Evolutionary conservation across 2,113 vertebrate genomes (phyloP).

Genomic region (Platanista minor): DNA sequence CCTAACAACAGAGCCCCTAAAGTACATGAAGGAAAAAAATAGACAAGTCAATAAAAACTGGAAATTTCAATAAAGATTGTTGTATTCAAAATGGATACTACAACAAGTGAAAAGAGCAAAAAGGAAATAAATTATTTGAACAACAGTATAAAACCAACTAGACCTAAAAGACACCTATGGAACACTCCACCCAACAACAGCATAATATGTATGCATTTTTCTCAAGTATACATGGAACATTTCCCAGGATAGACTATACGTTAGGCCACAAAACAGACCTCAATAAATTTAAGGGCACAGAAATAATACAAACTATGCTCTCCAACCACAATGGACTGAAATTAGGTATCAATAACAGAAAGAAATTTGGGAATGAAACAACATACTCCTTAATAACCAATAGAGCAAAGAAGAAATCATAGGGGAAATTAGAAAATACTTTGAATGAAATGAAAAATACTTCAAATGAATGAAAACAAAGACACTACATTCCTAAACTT

Average conservation of each 20-base stretch:
- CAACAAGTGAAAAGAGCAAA: not conserved
- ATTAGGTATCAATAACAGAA: not conserved
- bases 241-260: not conserved
- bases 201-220: not conserved
- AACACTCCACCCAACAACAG: not conserved
- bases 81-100: not conserved
- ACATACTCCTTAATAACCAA: not conserved
- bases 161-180: not conserved
- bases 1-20: not conserved
- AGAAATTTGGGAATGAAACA: not conserved
- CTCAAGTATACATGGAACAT: not conserved
- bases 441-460: not conserved
- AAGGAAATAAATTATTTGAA: not conserved
- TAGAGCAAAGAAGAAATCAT: not conserved
- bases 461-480: not conserved
- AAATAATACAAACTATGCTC: not conserved
- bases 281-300: not conserved
- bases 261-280: not conserved
- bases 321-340: not conserved
- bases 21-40: not conserved
- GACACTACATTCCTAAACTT: not conserved
- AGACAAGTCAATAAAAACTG: not conserved
- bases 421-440: not conserved
- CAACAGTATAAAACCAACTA: not conserved
- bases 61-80: not conserved